phyloP scores from a whole-genome alignment of 2,888 invertebrate species.

The Drosophila tripunctata region DNA sequence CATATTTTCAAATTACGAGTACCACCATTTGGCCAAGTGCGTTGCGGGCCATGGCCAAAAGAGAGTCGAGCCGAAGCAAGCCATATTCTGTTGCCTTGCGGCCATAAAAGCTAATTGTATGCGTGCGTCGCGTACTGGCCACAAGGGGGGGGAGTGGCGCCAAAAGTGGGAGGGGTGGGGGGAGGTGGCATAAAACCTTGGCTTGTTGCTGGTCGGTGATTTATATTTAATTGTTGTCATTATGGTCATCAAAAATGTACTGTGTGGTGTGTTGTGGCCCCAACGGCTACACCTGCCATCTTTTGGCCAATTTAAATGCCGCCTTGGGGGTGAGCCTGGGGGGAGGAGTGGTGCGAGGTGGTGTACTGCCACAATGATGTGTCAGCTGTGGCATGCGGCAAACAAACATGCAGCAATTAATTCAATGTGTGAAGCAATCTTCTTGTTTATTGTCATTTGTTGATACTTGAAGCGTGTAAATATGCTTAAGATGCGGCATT shows the following conservation, averaged over 20 bases:
- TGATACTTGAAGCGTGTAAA: constrained; percentile 56
- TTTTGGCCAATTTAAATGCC: constrained; percentile 24
- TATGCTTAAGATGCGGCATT: constrained; percentile 47
- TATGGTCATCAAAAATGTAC: constrained; percentile 76
- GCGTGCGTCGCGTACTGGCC: constrained; percentile 58
- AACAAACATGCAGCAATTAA: constrained; percentile 18
- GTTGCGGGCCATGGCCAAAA: constrained; percentile 39
- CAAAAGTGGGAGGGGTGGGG: background rate
- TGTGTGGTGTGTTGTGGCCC: constrained; percentile 31
- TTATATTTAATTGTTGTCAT: constrained; percentile 82
- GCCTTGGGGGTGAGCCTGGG: background rate
- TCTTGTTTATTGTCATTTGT: constrained; percentile 51
- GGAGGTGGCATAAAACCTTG: constrained; percentile 36
- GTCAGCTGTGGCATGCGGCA: background rate
- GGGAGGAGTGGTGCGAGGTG: background rate
- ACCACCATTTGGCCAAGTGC: constrained; percentile 71
- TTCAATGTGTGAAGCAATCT: constrained; percentile 35
- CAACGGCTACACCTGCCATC: constrained; percentile 43
- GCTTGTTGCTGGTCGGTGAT: constrained; percentile 71
- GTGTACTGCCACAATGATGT: background rate
- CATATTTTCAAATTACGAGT: constrained; percentile 75
- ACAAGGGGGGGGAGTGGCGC: background rate
- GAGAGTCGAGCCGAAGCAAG: too few relatives aligned
- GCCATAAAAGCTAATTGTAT: constrained; percentile 80
- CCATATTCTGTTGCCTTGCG: constrained; percentile 45